A percentile compares a stretch with the other conserved stretches of the same genome.
Evolutionary conservation across 2,888 invertebrate genomes (phyloP).

Genomic region (Eucriotettix oculatus): DNA sequence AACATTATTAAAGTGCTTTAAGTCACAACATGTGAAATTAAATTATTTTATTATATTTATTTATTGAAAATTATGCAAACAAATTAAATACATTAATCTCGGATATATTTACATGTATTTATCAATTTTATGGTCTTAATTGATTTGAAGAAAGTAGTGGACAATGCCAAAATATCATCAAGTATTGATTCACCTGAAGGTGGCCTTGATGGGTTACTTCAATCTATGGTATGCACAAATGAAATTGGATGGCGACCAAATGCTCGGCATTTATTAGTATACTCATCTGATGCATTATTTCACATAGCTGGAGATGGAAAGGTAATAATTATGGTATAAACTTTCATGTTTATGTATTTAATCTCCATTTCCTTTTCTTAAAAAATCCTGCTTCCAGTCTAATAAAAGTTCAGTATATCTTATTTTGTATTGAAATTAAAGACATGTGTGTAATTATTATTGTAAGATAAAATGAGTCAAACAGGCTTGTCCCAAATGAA

Average conservation of each 20-base stretch:
- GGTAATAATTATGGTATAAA: conserved; percentile 22
- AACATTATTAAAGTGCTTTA: too few relatives aligned
- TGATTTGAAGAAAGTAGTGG: conserved; percentile 18
- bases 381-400: background rate
- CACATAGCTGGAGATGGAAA: conserved; percentile 46
- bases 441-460: too few relatives aligned
- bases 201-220: conserved; percentile 45
- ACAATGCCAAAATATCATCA: conserved; percentile 29
- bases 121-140: too few relatives aligned
- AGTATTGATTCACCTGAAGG: conserved; percentile 44
- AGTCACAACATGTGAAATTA: too few relatives aligned
- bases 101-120: too few relatives aligned
- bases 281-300: conserved; percentile 43
- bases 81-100: too few relatives aligned
- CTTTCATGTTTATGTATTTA: background rate
- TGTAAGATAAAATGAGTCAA: too few relatives aligned
- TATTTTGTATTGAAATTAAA: background rate
- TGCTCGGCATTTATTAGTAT: conserved; percentile 37
- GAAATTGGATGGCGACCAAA: conserved; percentile 38
- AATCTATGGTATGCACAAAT: conserved; percentile 31
- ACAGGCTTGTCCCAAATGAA: too few relatives aligned
- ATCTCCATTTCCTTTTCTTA: background rate
- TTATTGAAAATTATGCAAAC: too few relatives aligned
- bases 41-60: too few relatives aligned
- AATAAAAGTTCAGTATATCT: background rate